A percentile compares a stretch with the other conserved stretches of the same genome.
phyloP scores from a whole-genome alignment of 2,888 invertebrate species.

The Drosophila affinis region DNA sequence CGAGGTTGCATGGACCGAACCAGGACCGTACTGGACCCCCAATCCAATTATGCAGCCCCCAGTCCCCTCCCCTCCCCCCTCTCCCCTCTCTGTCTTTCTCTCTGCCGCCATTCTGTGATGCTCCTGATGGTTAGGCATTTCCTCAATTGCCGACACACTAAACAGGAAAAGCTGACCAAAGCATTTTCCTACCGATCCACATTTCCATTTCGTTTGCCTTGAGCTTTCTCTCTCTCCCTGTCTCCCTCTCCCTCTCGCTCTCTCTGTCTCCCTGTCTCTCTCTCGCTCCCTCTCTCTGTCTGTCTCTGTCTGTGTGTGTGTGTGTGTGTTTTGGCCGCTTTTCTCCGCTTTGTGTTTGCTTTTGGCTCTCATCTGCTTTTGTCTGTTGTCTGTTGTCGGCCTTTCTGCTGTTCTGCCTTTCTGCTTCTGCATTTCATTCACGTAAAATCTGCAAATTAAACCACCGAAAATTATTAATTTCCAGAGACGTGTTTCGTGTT shows the following conservation, averaged over 20 bases:
- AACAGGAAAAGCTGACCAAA: constrained; percentile 45
- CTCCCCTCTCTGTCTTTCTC: background rate
- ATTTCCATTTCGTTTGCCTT: constrained; percentile 61
- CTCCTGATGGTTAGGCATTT: constrained; percentile 35
- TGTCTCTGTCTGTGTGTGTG: background rate
- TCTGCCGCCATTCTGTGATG: constrained; percentile 25
- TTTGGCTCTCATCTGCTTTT: background rate
- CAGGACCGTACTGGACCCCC: constrained; percentile 1
- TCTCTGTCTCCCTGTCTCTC: background rate
- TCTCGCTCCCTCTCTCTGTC: background rate
- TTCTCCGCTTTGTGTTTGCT: constrained; percentile 15
- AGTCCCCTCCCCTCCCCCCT: constrained; percentile 23
- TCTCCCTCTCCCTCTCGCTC: too few relatives aligned
- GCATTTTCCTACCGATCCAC: constrained; percentile 46
- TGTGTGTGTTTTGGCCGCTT: background rate
- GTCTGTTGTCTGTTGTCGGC: constrained; percentile 30
- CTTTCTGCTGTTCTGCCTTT: background rate
- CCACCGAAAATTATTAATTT: constrained; percentile 70
- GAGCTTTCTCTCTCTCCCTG: constrained; percentile 2
- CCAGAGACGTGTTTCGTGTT: constrained; percentile 53
- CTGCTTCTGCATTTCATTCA: constrained; percentile 60
- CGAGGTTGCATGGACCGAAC: constrained; percentile 9
- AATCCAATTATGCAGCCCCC: constrained; percentile 72
- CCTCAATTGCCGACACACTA: constrained; percentile 48
- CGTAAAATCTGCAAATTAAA: constrained; percentile 68